These are phyloP conservation scores for Nemotelus pantherinus DNA, from an alignment of 2,888 invertebrate genomes.

Conservation along the genomic window DNA sequence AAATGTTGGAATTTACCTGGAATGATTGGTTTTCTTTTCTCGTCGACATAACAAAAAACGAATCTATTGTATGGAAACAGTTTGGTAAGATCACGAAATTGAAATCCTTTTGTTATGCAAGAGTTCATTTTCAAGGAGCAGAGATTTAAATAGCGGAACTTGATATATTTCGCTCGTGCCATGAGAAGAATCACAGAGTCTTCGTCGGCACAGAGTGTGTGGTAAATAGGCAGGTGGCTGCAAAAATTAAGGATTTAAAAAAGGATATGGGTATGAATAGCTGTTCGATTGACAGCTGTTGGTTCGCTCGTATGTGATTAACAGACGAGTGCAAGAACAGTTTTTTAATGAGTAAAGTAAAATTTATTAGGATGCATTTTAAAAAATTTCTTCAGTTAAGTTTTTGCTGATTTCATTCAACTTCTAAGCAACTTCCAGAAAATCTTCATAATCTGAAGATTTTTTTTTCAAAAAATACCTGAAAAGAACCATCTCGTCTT, in stretches of 20 bases:
- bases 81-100: constrained; percentile 20
- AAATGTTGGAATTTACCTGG: constrained; percentile 1
- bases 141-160: constrained; percentile 39
- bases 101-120: constrained; percentile 43
- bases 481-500: not conserved
- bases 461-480: not conserved
- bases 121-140: constrained; percentile 35
- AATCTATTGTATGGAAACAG: not conserved
- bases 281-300: too few relatives aligned
- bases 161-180: constrained; percentile 38
- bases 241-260: not conserved
- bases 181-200: not conserved
- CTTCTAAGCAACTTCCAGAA: too few relatives aligned
- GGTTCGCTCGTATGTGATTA: too few relatives aligned
- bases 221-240: constrained; percentile 8
- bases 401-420: too few relatives aligned
- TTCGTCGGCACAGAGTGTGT: too few relatives aligned
- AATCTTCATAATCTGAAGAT: not conserved
- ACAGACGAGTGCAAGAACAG: too few relatives aligned
- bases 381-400: too few relatives aligned
- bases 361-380: too few relatives aligned
- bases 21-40: constrained; percentile 39
- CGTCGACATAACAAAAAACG: not conserved
- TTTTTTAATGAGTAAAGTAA: too few relatives aligned
- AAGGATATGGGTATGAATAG: not conserved